Evolutionary conservation across 2,797 vertebrate genomes (phyloP).

Genomic region (Cryptoblepharus egeriae): DNA sequence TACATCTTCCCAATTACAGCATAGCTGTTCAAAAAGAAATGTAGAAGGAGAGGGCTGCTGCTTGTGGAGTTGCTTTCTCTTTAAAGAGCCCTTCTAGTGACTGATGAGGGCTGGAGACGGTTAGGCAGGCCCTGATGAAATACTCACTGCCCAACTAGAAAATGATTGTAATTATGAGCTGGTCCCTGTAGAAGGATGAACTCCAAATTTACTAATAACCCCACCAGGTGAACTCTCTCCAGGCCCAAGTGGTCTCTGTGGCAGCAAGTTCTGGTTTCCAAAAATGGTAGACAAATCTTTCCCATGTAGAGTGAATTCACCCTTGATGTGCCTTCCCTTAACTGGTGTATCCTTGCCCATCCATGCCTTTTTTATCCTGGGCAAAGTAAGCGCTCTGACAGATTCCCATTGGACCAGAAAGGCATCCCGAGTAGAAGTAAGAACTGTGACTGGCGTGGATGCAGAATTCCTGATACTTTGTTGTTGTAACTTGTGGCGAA

Average conservation of each 20-base stretch:
- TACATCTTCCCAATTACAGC: constrained; percentile 68
- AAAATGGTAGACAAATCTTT: background rate
- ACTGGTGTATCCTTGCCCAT: background rate
- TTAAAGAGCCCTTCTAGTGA: constrained; percentile 70
- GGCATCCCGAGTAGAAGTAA: too few relatives aligned
- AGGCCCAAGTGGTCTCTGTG: constrained; percentile 21
- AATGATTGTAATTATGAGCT: constrained; percentile 76
- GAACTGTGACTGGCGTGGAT: too few relatives aligned
- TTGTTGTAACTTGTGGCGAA: too few relatives aligned
- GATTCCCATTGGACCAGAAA: background rate
- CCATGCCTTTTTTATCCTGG: too few relatives aligned
- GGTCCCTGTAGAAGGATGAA: constrained; percentile 72
- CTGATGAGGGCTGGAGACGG: constrained; percentile 63
- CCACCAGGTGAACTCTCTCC: constrained; percentile 68
- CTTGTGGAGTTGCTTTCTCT: constrained; percentile 53
- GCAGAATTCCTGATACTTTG: too few relatives aligned
- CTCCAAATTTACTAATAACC: constrained; percentile 74
- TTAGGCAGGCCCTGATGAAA: constrained; percentile 70
- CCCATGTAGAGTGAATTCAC: background rate
- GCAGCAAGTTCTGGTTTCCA: constrained; percentile 7
- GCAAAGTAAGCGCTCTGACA: background rate
- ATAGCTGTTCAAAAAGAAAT: constrained; percentile 67
- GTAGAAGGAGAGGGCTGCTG: constrained; percentile 37
- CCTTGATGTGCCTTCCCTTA: too few relatives aligned
- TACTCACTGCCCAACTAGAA: constrained; percentile 69